Evolutionary conservation across 2,113 vertebrate genomes (phyloP).

Genomic region (Apistogramma diplotaenia): DNA sequence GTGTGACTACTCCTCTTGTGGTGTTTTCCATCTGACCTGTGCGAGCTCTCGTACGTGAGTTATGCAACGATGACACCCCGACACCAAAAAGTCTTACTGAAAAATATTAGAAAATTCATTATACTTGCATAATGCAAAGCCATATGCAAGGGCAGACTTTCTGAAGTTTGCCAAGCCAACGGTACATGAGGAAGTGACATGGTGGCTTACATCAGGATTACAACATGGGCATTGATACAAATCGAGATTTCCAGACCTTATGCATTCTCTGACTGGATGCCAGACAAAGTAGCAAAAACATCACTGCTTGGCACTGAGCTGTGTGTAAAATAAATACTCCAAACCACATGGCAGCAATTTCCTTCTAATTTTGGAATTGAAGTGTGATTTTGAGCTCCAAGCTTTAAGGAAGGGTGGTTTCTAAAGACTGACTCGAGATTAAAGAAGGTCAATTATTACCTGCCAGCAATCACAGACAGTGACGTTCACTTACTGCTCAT

Average conservation of each 20-base stretch:
- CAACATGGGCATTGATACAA: conserved; percentile 55
- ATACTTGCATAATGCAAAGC: conserved; percentile 53
- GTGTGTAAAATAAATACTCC: conserved; percentile 7
- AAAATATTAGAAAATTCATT: conserved; percentile 33
- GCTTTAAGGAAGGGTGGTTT: background rate
- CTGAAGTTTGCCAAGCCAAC: conserved; percentile 43
- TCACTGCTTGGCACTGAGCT: conserved; percentile 16
- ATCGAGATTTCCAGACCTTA: conserved; percentile 53
- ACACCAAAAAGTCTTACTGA: background rate
- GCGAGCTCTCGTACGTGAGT: background rate
- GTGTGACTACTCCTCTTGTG: conserved; percentile 18
- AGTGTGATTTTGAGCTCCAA: background rate
- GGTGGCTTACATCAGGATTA: conserved; percentile 70
- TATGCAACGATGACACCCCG: conserved; percentile 1
- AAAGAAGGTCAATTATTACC: conserved; percentile 13
- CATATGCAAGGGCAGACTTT: conserved; percentile 15
- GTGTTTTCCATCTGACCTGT: conserved; percentile 13
- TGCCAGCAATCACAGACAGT: background rate
- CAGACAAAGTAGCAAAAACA: conserved; percentile 41
- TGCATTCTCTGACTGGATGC: conserved; percentile 44
- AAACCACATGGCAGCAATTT: background rate
- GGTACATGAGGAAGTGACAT: conserved; percentile 43
- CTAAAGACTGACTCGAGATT: background rate
- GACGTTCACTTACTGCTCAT: background rate
- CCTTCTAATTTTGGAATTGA: background rate